phyloP scores from a whole-genome alignment of 2,888 invertebrate species.

The Drosophila suboccidentalis region DNA sequence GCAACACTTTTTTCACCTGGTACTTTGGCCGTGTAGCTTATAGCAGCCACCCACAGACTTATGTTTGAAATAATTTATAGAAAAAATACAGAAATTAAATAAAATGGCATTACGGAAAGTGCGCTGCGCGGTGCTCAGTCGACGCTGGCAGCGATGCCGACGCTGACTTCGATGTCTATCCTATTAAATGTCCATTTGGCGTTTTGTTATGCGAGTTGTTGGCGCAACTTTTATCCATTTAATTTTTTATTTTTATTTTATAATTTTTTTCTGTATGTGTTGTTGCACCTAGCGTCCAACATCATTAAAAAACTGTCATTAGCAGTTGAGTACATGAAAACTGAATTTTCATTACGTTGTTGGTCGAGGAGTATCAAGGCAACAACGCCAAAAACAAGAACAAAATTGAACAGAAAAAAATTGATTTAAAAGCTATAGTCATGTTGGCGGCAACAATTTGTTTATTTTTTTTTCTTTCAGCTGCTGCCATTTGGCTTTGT shows the following conservation, averaged over 20 bases:
- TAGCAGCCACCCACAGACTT: conserved; percentile 56
- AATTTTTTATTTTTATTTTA: conserved; percentile 58
- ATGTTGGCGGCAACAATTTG: conserved; percentile 51
- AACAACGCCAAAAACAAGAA: conserved; percentile 27
- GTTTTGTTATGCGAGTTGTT: conserved; percentile 75
- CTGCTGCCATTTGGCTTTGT: conserved; percentile 49
- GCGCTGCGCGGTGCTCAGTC: conserved; percentile 7
- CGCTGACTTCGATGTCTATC: conserved; percentile 66
- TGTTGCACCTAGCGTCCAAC: conserved; percentile 60
- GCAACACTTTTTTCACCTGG: conserved; percentile 34
- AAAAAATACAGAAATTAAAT: conserved; percentile 75
- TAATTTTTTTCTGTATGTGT: conserved; percentile 12
- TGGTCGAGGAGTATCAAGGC: conserved; percentile 29
- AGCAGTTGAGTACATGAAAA: conserved; percentile 80
- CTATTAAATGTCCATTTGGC: conserved; percentile 79
- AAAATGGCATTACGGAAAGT: conserved; percentile 68
- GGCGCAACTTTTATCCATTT: conserved; percentile 76
- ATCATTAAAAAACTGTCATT: conserved; percentile 82
- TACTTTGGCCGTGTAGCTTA: conserved; percentile 15
- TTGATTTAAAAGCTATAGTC: conserved; percentile 58
- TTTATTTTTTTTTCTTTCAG: conserved; percentile 21
- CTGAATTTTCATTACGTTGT: conserved; percentile 78
- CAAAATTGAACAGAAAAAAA: conserved; percentile 38
- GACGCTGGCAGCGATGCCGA: conserved; percentile 15
- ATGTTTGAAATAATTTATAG: conserved; percentile 78